phyloP scores from a whole-genome alignment of 1,140 invertebrate species.

The Luehdorfia chinensis region DNA sequence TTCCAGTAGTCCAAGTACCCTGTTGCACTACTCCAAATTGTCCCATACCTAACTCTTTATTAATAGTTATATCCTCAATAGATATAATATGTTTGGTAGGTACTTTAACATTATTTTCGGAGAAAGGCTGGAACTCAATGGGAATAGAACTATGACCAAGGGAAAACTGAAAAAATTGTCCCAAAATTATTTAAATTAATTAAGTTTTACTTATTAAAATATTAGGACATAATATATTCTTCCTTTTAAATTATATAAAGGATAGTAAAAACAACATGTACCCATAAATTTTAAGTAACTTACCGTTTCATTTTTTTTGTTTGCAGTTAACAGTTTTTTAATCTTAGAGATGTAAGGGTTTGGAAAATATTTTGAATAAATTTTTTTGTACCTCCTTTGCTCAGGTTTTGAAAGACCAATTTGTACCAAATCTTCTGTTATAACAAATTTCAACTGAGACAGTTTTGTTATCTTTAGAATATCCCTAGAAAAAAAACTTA shows the following conservation, averaged over 20 bases:
- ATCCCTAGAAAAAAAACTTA: constrained; percentile 78
- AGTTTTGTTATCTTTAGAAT: constrained; percentile 90
- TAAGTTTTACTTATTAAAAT: too few relatives aligned
- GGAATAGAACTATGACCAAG: constrained; percentile 32
- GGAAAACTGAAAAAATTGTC: constrained; percentile 44
- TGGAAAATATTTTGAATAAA: constrained; percentile 94
- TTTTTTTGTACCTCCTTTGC: constrained; percentile 94
- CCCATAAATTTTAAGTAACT: too few relatives aligned
- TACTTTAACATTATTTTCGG: constrained; percentile 74
- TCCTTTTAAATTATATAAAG: too few relatives aligned
- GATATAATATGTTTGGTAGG: constrained; percentile 97
- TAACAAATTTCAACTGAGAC: constrained; percentile 98
- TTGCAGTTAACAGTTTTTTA: constrained; percentile 84
- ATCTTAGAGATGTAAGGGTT: constrained; percentile 95
- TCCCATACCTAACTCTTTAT: constrained; percentile 96
- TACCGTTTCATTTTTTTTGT: constrained; percentile 80
- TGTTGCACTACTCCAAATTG: constrained; percentile 99
- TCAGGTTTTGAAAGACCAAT: constrained; percentile 98
- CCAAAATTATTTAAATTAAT: too few relatives aligned
- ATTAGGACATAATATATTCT: too few relatives aligned
- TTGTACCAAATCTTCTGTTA: constrained; percentile 92
- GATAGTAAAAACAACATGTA: too few relatives aligned
- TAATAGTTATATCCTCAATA: constrained; percentile 93
- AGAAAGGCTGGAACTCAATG: constrained; percentile 41
- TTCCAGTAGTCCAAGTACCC: constrained; percentile 98